Conservation (phyloP, 2,113 vertebrate genomes). For the Solea solea region DNA sequence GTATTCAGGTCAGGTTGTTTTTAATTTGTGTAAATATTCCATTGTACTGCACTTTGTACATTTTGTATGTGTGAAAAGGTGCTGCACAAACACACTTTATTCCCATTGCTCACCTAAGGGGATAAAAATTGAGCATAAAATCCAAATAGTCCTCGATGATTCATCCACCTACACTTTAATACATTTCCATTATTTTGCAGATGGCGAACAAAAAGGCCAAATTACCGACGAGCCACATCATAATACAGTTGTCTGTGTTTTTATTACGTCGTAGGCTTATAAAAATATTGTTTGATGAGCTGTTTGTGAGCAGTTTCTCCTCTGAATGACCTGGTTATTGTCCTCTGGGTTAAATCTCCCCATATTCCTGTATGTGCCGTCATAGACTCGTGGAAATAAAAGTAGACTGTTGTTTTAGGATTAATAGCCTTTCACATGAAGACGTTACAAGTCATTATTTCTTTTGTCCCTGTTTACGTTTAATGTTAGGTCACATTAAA, state of each 20-base stretch:
- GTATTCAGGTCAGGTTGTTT: too few relatives aligned
- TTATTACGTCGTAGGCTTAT: background rate
- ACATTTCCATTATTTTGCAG: background rate
- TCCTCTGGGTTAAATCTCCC: too few relatives aligned
- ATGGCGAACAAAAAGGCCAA: background rate
- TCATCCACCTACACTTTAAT: background rate
- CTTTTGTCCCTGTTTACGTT: background rate
- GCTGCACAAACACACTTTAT: too few relatives aligned
- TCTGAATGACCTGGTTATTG: background rate
- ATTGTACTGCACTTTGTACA: too few relatives aligned
- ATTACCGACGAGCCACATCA: background rate
- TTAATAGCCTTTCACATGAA: background rate
- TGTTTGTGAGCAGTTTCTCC: background rate
- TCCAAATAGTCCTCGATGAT: background rate
- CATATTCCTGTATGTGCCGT: background rate
- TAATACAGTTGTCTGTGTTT: background rate
- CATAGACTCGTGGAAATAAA: background rate
- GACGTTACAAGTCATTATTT: background rate
- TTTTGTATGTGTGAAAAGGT: too few relatives aligned
- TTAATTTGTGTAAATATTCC: too few relatives aligned
- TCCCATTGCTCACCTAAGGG: too few relatives aligned
- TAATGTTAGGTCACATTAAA: background rate
- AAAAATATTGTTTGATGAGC: background rate
- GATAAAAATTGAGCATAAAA: background rate
- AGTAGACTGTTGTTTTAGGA: background rate